Base-by-base conservation (phyloP, 2,888 invertebrate genomes). In the Trypoxylon attenuatum region DNA sequence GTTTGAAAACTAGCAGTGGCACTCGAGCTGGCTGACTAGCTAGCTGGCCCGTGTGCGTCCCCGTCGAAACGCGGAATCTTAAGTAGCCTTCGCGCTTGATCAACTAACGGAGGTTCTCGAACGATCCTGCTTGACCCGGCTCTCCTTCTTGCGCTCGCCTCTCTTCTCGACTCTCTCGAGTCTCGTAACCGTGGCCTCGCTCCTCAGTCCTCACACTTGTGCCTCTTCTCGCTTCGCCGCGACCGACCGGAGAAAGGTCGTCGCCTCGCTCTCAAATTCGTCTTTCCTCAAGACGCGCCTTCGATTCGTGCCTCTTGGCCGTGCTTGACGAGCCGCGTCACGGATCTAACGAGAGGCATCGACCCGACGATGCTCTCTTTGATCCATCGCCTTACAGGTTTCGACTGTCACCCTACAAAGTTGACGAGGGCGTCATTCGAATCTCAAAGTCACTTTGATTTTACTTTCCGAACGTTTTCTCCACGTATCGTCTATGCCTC, bases 1-100 rank as follows among this genome's bases (percentile, higher is more conserved):
- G 79, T 80, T 80, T 78, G 71, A 78, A 75, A 79, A 80, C 76
- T 78, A 73, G 76, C 76, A 74, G 45, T 60, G 76, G 66, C 74
- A 63, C 71, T 77, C 68, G 49, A 68, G 33, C 33, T 33, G 33
- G 13, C 70, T 59, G 71, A 60, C 57, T 67, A 70, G 70, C 66
- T 67, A 67, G n/a, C n/a, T 73, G 66, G 70, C 74, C 69, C 72
- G 55, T 68, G 65, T 63, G 68, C 64, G 67, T 73, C 58, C 69
- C 69, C 68, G 8, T 65, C 70, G 63, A 69, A 60, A 68, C 71
- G 57, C 58, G 68, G 67, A 73, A 71, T 73, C 70, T 70, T 71
- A 73, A 71, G 70, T 64, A 71, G 66, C 66, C 69, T 66, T 73
- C 77, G 68, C 72, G 69, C 43, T 67, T 71, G 69, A 76, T 76